A percentile compares a stretch with the other conserved stretches of the same genome.
These are phyloP conservation scores for Lerema accius DNA, from an alignment of 1,140 invertebrate species.

Conservation along the genomic window DNA sequence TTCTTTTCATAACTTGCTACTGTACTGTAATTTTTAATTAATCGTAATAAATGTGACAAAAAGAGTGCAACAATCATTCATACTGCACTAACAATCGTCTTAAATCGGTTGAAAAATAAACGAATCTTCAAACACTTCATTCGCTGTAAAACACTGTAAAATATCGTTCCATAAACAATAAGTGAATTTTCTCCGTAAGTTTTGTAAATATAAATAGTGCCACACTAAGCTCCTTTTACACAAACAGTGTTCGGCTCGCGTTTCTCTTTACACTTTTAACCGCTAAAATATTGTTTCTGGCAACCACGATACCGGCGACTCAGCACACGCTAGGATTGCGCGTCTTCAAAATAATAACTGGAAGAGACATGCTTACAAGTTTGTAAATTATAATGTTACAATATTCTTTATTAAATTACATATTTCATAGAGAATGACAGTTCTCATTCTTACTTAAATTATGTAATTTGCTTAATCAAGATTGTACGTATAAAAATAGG, in stretches of 20 bases:
- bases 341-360: constrained; percentile 1
- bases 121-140: constrained; percentile 2
- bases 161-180: constrained; percentile 10
- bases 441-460: too few species aligned
- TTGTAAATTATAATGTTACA: too few species aligned
- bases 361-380: constrained; percentile 7
- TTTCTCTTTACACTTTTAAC: constrained; percentile 73
- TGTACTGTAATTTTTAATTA: too few species aligned
- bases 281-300: constrained; percentile 77
- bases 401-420: too few species aligned
- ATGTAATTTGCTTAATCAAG: too few species aligned
- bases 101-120: too few species aligned
- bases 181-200: constrained; percentile 7
- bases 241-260: constrained; percentile 41
- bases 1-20: too few species aligned
- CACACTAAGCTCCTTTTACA: constrained; percentile 27
- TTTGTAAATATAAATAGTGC: constrained; percentile 32
- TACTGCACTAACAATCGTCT: too few species aligned
- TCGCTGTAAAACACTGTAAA: not conserved
- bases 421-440: too few species aligned
- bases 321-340: constrained; percentile 49
- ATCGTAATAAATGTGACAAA: too few species aligned
- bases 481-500: too few species aligned
- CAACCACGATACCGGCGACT: constrained; percentile 60
- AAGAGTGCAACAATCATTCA: too few species aligned